Evolutionary conservation across 2,113 vertebrate genomes (phyloP), one percentile per base, ranked within the genome.

Genomic region (Gasterosteus nipponicus): DNA sequence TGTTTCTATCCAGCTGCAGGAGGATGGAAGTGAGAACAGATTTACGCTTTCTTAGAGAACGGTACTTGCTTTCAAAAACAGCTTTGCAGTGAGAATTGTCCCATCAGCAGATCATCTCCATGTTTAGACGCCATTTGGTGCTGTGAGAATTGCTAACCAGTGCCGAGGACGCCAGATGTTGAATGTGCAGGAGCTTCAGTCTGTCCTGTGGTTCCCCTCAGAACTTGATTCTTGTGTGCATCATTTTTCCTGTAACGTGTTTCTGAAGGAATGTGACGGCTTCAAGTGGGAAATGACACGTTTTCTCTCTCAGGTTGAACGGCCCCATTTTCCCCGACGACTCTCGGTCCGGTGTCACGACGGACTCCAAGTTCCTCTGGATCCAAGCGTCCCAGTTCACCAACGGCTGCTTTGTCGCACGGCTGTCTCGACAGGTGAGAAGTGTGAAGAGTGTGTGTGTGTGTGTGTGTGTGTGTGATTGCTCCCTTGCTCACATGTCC

Each of bases 341-440:
- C 66, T 85, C 89, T 1, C 38, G 80, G 22, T 75, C 90, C 75
- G 83, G 85, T 90, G 47, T 80, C 81, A 14, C 80, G 8, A 4
- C 47, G 9, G 93, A 95, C 29, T 80, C 86, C 71, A 91, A 71
- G 7, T 97, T 96, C 91, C 96, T 98, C 92, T 95, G 89, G 83
- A 75, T 93, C 7, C 88, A 96, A 69, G 93, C 94, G 3, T 97
- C 96, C 0, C 90, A 94, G 74, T 64, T 88, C 85, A 95, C 92
- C 80, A 96, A 97, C 44, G 94, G 96, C 81, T 98, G 96, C 90
- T 99, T 99, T 80, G 46, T 97, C n/a, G 96, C 96, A 41, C 75
- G 97, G 80, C 81, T 98, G 76, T 93, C 92, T 79, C 93, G 95
- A 88, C 94, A 97, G 96, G 97, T 98, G 93, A 95, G 94, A 53